phyloP scores from a whole-genome alignment of 2,113 vertebrate species.

The Periophthalmodon schlosseri region DNA sequence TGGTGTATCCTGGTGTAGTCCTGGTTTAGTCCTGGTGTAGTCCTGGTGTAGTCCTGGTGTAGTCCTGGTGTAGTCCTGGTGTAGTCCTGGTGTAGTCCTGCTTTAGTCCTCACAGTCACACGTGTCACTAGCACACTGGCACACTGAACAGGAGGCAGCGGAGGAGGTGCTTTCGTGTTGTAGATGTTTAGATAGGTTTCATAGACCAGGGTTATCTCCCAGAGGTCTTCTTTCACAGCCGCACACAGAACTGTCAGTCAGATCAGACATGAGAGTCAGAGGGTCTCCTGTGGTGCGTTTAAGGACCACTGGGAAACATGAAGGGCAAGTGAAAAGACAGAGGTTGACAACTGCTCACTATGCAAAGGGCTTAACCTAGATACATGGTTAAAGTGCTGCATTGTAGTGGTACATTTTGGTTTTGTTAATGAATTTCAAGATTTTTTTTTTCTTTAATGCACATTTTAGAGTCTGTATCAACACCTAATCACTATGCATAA shows the following conservation, averaged over 20 bases:
- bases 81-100: neutral
- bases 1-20: neutral
- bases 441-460: neutral
- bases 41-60: neutral
- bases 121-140: neutral
- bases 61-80: neutral
- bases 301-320: slow-evolving; percentile 29
- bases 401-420: neutral
- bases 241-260: slow-evolving; percentile 48
- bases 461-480: neutral
- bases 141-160: neutral
- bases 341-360: slow-evolving; percentile 34
- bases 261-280: slow-evolving; percentile 13
- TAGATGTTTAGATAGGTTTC: slow-evolving; percentile 25
- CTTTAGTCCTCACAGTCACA: neutral
- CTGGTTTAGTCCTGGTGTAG: neutral
- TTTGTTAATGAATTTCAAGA: neutral
- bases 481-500: no score
- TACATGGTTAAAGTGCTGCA: neutral
- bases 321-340: slow-evolving; percentile 15
- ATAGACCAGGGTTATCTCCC: slow-evolving; percentile 5
- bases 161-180: neutral
- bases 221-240: slow-evolving; percentile 18
- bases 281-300: slow-evolving; percentile 23
- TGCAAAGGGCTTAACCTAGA: slow-evolving; percentile 11